Evolutionary conservation across 2,888 invertebrate genomes (phyloP), one percentile per base, ranked within the genome.

Genomic region (Acrobasis suavella): DNA sequence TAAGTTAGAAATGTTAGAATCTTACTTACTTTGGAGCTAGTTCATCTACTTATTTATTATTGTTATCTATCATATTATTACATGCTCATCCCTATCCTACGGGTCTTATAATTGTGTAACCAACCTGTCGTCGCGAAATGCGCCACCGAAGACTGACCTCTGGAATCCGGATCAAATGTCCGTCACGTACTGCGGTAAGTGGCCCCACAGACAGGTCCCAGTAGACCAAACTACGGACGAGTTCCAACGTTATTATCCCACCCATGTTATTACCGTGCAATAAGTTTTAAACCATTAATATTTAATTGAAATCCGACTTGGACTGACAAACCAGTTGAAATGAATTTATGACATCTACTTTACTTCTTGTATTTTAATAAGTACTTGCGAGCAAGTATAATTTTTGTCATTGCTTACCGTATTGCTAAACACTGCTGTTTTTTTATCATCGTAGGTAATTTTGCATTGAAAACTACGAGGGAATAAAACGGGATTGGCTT

Each of bases 121-220:
- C 12, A n/a, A 54, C 10, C 42, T 46, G 9, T 14, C 46, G 54
- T 42, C 46, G 46, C 52, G 42, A 54, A 54, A 46, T 54, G 46
- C 37, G 49, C n/a, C 49, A 8, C 49, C 49, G 15, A 55, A 46
- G 49, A 12, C 10, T 16, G 55, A 62, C 54, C 62, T 38, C 49
- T 50, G 38, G 50, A 55, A 62, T 62, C 62, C 62, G 55, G 62
- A 50, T 62, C 39, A 37, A 49, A 55, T 55, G 42, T 42, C 60
- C 17, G 55, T 61, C 54, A 55, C 37, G 62, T 55, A 49, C 16
- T 17, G 52, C 22, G 22, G n/a, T 12, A 32, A n/a, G 15, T 22
- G 42, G 14, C 50, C 16, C 37, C 38, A 16, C 15, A 52, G 32
- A 16, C 15, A 52, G 32, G 32, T 55, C 55, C 38, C 39, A 15